A percentile compares a stretch with the other conserved stretches of the same genome.
Conservation (phyloP, 2,113 vertebrate species). For the Diphyllodes magnificus region DNA sequence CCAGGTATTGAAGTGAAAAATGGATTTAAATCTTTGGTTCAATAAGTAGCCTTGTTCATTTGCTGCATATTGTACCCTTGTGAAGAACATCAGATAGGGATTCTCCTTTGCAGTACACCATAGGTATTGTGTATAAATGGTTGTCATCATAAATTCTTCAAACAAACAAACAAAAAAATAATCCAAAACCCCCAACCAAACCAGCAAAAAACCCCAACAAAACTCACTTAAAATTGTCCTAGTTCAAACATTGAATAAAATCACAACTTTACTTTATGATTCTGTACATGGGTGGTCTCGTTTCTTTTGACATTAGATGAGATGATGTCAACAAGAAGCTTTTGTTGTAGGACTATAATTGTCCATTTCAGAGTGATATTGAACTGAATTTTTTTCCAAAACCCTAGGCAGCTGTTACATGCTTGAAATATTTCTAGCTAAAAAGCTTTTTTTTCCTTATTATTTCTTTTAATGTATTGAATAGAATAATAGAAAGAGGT, state of each 20-base stretch:
- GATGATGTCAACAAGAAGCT: not conserved
- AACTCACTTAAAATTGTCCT: not conserved
- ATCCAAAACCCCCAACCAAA: not conserved
- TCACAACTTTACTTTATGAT: not conserved
- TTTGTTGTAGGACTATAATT: not conserved
- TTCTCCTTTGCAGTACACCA: not conserved
- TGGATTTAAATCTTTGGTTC: not conserved
- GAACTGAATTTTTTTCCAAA: not conserved
- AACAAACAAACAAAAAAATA: not conserved
- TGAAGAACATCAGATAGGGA: not conserved
- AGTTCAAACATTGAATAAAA: not conserved
- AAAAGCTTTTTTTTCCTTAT: not conserved
- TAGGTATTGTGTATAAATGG: not conserved
- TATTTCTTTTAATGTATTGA: not conserved
- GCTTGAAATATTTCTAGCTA: not conserved
- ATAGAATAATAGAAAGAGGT: not conserved
- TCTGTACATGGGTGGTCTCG: accelerated
- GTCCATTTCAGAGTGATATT: not conserved
- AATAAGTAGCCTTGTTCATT: not conserved
- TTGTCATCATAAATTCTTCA: not conserved
- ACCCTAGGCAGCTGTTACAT: not conserved
- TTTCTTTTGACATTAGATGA: not conserved
- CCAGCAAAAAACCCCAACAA: accelerated
- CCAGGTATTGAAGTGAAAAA: not conserved
- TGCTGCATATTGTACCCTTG: not conserved